These are phyloP conservation scores for Apamea monoglypha DNA, from an alignment of 2,888 invertebrate genomes.

Conservation along the genomic window DNA sequence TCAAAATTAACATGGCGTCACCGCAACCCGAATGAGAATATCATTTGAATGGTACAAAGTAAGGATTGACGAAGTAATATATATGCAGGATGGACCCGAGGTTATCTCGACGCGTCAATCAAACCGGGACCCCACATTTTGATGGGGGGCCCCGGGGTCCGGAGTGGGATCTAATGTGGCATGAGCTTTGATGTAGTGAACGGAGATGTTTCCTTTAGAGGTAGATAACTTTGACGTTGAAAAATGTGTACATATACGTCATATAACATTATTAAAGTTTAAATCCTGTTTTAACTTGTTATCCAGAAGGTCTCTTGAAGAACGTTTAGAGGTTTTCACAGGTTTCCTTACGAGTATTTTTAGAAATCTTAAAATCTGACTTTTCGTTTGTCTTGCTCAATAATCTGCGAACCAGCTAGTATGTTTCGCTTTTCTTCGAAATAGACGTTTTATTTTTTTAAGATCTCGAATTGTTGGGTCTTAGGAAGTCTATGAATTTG, in stretches of 20 bases:
- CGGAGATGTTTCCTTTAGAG: constrained; percentile 1
- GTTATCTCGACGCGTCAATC: constrained; percentile 69
- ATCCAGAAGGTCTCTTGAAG: too few relatives aligned
- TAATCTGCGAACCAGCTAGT: neutral
- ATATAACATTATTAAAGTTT: neutral
- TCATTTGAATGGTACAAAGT: constrained; percentile 58
- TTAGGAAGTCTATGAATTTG: neutral
- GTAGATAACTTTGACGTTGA: constrained; percentile 5
- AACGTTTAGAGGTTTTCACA: neutral
- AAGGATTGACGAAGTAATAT: constrained; percentile 71
- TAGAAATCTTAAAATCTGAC: too few relatives aligned
- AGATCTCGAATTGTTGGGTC: neutral
- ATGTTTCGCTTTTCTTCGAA: neutral
- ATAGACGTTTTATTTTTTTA: neutral
- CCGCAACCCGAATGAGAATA: constrained; percentile 57
- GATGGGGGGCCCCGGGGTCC: constrained; percentile 36
- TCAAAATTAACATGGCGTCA: constrained; percentile 22
- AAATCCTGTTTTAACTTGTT: neutral
- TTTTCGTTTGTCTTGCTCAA: neutral
- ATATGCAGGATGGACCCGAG: constrained; percentile 68
- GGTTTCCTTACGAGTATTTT: neutral
- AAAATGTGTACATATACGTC: neutral
- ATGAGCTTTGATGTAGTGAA: constrained; percentile 37
- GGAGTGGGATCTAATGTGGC: constrained; percentile 38
- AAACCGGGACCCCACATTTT: constrained; percentile 41